Evolutionary conservation across 1,140 invertebrate species (phyloP), one percentile per base, ranked within the genome.

Genomic region (Panonychus citri): DNA sequence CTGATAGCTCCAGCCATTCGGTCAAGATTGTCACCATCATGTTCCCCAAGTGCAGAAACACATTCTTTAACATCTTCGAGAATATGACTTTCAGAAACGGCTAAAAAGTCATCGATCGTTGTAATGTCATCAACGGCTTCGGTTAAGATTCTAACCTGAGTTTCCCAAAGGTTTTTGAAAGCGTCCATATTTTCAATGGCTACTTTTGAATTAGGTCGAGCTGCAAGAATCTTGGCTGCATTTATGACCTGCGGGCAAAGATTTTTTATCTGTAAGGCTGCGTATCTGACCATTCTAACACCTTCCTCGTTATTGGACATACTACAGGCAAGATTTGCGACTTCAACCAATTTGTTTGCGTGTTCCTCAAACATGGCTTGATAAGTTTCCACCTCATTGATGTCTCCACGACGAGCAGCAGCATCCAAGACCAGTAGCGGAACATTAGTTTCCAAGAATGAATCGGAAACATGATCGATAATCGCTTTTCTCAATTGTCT

Each of bases 51-150:
- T 2, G 90, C 90, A 60, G 93, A 74, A 17, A 97, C 87, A 70
- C 91, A 96, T 67, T 93, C 93, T 71, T 96, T 95, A n/a, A 97
- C 89, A 73, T 99, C 94, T 67, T 99, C 94, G 57, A 96, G 71
- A 63, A 99, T 96, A 68, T 98, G 94, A 69, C 88, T 93, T 72
- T 99, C 93, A 75, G 74, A 86, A 19, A 99, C 93, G 34, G 93
- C 90, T 39, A 99, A 73, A 73, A 98, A 97, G 70, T 99, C 94
- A 67, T 97, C 91, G 64, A 98, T 91, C 1, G 90, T 96, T 21
- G 91, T 97, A 59, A 98, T 95, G 65, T 96, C 89, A 71, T 98
- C 94, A 0, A 98, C 91, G 30, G 93, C 91, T 69, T 95, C 89
- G 0, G 93, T 97, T 12, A 99, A 72, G 59, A 96, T 80, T 40